Evolutionary conservation across 2,797 vertebrate species (phyloP), one percentile per base, ranked within the genome.

Genomic region (Tauraco hartlaubi): DNA sequence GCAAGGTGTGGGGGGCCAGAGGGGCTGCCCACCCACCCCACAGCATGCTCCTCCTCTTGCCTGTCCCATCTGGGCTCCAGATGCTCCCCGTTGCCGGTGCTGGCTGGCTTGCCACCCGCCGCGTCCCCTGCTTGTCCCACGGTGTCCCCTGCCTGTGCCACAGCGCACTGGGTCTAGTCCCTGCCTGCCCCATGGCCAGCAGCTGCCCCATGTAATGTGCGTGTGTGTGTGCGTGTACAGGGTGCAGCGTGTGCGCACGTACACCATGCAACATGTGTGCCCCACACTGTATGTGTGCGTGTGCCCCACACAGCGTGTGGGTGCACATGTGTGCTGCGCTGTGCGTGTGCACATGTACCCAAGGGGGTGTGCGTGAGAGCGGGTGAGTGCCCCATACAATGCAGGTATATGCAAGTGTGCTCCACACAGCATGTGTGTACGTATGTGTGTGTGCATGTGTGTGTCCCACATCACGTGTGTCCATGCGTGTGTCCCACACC

Each of bases 31-130:
- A 25, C 43, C 64, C 14, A 8, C n/a, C 31, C 37, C 68, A 49
- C 5, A 0, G 48, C 51, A 35, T 1, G 25, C 44, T 82, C 54
- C 48, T 93, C 67, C 81, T 87, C 81, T 28, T 3, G 41, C 68
- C 46, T 48, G 46, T 31, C 71, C 55, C 94, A 96, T 89, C 92
- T 95, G 93, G 80, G 67, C 59, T 92, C 93, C 94, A 96, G 90
- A 89, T 96, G 94, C 74, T 95, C 78, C 54, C 58, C 17, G 35
- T 29, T n/a, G 43, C 74, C 41, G 29, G 17, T 2, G 21, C 51
- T 37, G 82, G 79, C 56, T 91, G 5, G 7, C 66, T 37, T 19
- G 49, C 71, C 88, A 85, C 75, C 93, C 51, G 37, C n/a, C 48
- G n/a, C 1, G 9, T 55, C 26, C 64, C 55, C 29, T 33, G 79